Evolutionary conservation across 2,797 vertebrate species (phyloP), one percentile per base, ranked within the genome.

Genomic region (Poeciliopsis gracilis): DNA sequence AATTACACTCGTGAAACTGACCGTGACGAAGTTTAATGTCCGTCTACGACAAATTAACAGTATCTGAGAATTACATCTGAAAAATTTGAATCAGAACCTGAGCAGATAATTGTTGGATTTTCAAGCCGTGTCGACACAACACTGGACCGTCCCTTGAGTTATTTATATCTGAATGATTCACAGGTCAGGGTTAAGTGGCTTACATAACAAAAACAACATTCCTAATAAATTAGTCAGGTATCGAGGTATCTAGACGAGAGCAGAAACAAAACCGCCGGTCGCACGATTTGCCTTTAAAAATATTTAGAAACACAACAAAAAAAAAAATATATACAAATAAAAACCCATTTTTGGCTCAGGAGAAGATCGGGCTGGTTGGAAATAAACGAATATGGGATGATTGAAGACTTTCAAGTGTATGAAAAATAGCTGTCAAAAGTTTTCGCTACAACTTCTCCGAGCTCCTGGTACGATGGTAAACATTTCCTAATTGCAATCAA

Each of bases 111-210:
- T 1, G 23, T 66, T 33, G 7, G 1, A 23, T 15, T 38, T 41
- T 66, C 5, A 38, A n/a, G 13, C 9, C 1, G 2, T 12, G 3
- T 5, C 6, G 23, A 41, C 38, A 67, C 38, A 69, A 69, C 23
- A n/a, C 4, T 43, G 9, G 66, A 9, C 4, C 6, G n/a, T 43
- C 25, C 41, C 41, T n/a, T 7, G 41, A 70, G 41, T 70, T 70
- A 70, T 70, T 70, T 45, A 28, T 70, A n/a, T 45, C 41, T 70
- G 67, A n/a, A 43, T 45, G 41, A 45, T 70, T 70, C 11, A 70
- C 5, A 43, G 41, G 67, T 28, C 67, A 28, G 23, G 41, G 67
- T 28, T 8, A 28, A 45, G 41, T 70, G 67, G 41, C 67, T 45
- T 15, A 45, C 2, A 43, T 0, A 33, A 45, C 41, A n/a, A 45